phyloP scores from a whole-genome alignment of 2,888 invertebrate species.

The Rhingia campestris region DNA sequence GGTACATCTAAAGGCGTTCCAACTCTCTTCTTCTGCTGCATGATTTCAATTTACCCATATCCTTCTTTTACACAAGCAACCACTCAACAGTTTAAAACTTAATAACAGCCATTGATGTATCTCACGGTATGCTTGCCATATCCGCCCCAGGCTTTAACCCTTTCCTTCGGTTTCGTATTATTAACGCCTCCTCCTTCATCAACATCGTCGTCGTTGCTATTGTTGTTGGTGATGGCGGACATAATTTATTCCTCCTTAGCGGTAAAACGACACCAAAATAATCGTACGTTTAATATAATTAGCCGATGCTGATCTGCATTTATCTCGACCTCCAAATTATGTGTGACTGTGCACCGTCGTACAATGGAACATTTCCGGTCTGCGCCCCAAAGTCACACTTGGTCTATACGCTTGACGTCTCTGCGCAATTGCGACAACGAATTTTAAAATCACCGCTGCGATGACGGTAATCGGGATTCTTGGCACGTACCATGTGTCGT shows the following conservation, averaged over 20 bases:
- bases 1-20: conserved; percentile 17
- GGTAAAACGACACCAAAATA: conserved; percentile 35
- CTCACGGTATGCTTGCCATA: conserved; percentile 55
- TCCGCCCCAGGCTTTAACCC: conserved; percentile 66
- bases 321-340: conserved; percentile 17
- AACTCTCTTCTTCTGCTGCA: conserved; percentile 9
- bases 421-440: conserved; percentile 44
- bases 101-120: conserved; percentile 61
- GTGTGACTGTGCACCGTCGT: background rate
- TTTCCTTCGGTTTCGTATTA: conserved; percentile 36
- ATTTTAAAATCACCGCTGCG: conserved; percentile 17
- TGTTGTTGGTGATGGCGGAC: background rate
- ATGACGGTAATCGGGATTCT: conserved; percentile 53
- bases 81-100: conserved; percentile 62
- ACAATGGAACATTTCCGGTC: conserved; percentile 58
- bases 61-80: conserved; percentile 1
- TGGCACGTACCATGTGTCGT: conserved; percentile 71
- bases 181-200: conserved; percentile 57
- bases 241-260: conserved; percentile 56
- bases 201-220: background rate
- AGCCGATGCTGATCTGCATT: conserved; percentile 23
- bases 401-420: conserved; percentile 42
- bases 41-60: conserved; percentile 49
- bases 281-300: conserved; percentile 40
- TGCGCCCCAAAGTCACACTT: conserved; percentile 27